Evolutionary conservation across 1,140 invertebrate species (phyloP), one percentile per base, ranked within the genome.

Genomic region (Aphidius gifuensis): DNA sequence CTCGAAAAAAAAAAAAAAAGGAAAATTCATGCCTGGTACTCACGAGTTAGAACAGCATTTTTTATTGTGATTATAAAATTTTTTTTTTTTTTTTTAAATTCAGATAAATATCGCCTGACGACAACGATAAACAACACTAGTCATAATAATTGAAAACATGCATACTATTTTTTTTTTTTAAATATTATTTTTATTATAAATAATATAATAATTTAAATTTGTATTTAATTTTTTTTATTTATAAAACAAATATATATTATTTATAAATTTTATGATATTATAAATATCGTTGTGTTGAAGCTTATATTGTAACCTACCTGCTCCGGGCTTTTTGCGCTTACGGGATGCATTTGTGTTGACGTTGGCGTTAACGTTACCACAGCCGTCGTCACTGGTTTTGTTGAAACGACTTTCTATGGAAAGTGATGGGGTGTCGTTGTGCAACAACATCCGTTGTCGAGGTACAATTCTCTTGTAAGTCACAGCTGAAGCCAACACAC

Each of bases 311-410:
- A 61, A 77, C 78, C 61, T 84, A 90, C 89, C 86, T 76, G 85
- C 81, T 55, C 87, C 88, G 9, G 89, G 88, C 72, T 90, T 90
- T 81, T 91, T 91, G 73, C 88, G 81, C 82, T 91, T 91, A 77
- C 89, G 85, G 48, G 86, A 84, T 59, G 79, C 73, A 71, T 79
- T 77, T 69, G 70, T 71, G 64, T 73, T 58, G 73, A 64, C 59
- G 50, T 61, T 73, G 69, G 63, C 73, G 56, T 58, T 58, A 63
- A 63, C 48, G 44, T 58, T 53, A 51, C 56, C 48, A 53, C 23
- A 49, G 48, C 55, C 69, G 65, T 59, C 43, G 40, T 61, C 61
- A 59, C 64, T 59, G 60, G 56, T 42, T 55, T 43, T 49, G 48
- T 54, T 23, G 23, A 23, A 54, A 45, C 50, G 48, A 57, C 53